Base-by-base conservation (phyloP, 2,797 vertebrate species). In the Argentina silus region DNA sequence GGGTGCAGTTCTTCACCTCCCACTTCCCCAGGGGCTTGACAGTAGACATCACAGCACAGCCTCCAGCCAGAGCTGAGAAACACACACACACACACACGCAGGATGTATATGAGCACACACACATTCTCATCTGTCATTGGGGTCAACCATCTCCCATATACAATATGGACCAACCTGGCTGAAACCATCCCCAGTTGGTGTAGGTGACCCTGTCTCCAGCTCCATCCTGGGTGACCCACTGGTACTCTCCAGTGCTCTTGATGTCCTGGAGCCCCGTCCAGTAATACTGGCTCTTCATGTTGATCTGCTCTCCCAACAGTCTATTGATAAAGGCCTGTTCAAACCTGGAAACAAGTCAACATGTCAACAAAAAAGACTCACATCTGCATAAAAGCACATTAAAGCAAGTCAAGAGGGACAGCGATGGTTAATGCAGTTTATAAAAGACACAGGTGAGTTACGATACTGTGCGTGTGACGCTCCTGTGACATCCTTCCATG, bases 301-400 rank as follows among this genome's bases (percentile, higher is more conserved):
- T 83, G 6, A 90, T 89, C 9, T 96, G 85, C 53, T 95, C 93
- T 78, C 85, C 89, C 48, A 99, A 95, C 11, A 99, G 90, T 72
- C 89, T 92, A 86, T 92, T 99, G 85, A 99, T 91, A 74, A 95
- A 99, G 77, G 95, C 95, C 91, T 99, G 97, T 73, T 99, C 97
- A 89, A 98, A 98, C 85, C 98, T 99, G 91, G 7, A 74, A 4
- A 45, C 60, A 47, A 7, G 47, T 66, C 7, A 69, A 67, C 1
- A 59, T 65, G 7, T 1, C 78, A 17, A 72, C n/a, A 61, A 51
- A 55, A 70, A n/a, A n/a, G n/a, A n/a, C n/a, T n/a, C n/a, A n/a
- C n/a, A n/a, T n/a, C n/a, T n/a, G 27, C 27, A 36, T 36, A 36
- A 36, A 36, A 4, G 27, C 14, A 69, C 3, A 48, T 19, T 48